These are phyloP conservation scores for Scolanthus callimorphus DNA, from an alignment of 92 coral and sea anemone genomes.

Conservation along the genomic window DNA sequence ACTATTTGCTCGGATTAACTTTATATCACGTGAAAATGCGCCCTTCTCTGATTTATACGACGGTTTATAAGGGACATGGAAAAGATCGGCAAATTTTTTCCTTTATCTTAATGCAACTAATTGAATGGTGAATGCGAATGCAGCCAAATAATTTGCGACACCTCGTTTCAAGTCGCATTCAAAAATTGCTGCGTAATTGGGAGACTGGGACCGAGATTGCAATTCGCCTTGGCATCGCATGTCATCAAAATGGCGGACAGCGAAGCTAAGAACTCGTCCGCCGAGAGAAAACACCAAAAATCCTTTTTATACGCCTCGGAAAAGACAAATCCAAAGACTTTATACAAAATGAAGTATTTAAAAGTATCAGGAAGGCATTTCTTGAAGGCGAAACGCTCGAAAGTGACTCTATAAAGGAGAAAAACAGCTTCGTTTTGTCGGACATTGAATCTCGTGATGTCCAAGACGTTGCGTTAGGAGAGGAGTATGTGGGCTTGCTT, in stretches of 20 bases:
- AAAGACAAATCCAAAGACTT: conserved; percentile 81
- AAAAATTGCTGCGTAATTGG: too few species aligned
- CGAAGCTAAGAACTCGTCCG: conserved; percentile 9
- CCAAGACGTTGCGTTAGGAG: conserved; percentile 79
- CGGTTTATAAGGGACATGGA: too few species aligned
- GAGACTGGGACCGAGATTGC: too few species aligned
- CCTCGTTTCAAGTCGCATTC: too few species aligned
- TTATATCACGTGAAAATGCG: too few species aligned
- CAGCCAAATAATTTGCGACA: too few species aligned
- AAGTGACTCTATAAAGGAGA: conserved; percentile 28
- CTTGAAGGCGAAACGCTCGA: conserved; percentile 27
- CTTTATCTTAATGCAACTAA: too few species aligned
- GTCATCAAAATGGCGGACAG: conserved; percentile 71
- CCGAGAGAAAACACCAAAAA: conserved; percentile 36
- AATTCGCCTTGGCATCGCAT: too few species aligned
- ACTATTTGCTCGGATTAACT: too few species aligned
- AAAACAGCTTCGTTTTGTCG: conserved; percentile 51
- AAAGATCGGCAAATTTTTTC: too few species aligned
- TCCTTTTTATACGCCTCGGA: conserved; percentile 72
- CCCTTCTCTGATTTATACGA: too few species aligned
- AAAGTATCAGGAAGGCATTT: conserved; percentile 52
- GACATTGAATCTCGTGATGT: conserved; percentile 50
- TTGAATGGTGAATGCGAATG: too few species aligned
- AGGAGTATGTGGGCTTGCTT: conserved; percentile 70
- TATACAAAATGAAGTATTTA: conserved; percentile 70